Base-by-base conservation (phyloP, 2,797 vertebrate genomes). In the Heliangelus exortis region DNA sequence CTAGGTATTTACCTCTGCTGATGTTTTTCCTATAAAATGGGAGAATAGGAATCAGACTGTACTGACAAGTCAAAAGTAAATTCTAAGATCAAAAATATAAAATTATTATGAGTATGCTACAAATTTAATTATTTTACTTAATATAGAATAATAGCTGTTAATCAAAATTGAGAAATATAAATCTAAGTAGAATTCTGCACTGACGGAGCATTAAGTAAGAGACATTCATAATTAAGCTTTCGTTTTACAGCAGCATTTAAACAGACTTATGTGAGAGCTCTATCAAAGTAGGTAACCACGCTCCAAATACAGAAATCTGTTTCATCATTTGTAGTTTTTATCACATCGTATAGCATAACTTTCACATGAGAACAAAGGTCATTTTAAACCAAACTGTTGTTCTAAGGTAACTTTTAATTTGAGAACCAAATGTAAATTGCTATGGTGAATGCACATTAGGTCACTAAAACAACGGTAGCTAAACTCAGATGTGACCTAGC, bases 401-500 rank as follows among this genome's bases (percentile, higher is more conserved):
- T 96, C 80, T 93, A 97, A 92, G 96, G 97, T 96, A 97, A 98
- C 97, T 98, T 98, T 98, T 98, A 98, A 98, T 98, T 97, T 97
- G 96, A 90, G 91, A 95, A 78, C 92, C 90, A 96, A 97, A 98
- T 97, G 98, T 97, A 97, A 98, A 98, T 96, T 96, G 97, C 97
- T 95, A 91, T 89, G 96, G 96, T 90, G 96, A 98, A 97, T 89
- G 97, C 93, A 96, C 78, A 87, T 95, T 97, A 97, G 99, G 98
- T 99, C 98, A 98, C 97, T 97, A 97, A 98, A 98, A 98, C 98
- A 98, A 98, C 98, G 95, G 99, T 99, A 99, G 99, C 99, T 98
- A 98, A 98, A 98, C 98, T 99, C 99, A 98, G 98, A 98, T 98
- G 98, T 99, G 99, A 99, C 99, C 99, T 98, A 98, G 98, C 98